Base-by-base conservation (phyloP, 2,797 vertebrate genomes). In the Poliocrania exsul region DNA sequence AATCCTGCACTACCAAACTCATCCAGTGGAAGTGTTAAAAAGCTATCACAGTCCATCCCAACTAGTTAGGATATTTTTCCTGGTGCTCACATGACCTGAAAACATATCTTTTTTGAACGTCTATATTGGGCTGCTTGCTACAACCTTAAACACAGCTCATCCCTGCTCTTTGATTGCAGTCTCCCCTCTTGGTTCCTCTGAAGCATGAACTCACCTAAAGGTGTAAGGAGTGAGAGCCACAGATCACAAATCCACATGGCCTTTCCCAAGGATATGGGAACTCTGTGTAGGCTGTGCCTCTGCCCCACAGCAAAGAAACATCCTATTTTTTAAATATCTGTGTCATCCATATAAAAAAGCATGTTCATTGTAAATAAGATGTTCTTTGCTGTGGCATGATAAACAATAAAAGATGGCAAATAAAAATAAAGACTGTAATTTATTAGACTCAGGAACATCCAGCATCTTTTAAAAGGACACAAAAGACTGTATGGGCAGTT, bases 401-500 rank as follows among this genome's bases (percentile, higher is more conserved):
- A 46, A 73, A 31, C 78, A 78, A 81, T 85, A 44, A 81, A 81
- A 88, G 44, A 88, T 17, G 60, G 62, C 58, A 96, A 91, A 79
- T 90, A 64, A 94, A 93, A 94, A 29, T 47, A 74, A 92, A 84
- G 66, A 24, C 44, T 7, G 1, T 60, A 50, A 81, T 60, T 88
- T 84, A 73, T 84, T 91, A 81, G 70, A 73, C 85, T 73, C 7
- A 3, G 66, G 53, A 91, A 92, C 66, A 81, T 90, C 31, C 51
- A 93, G 47, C 24, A 8, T 94, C 84, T 90, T 93, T 92, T 91
- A 61, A 94, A 95, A 94, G 71, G 73, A 77, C 73, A 90, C 56
- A 88, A 57, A 89, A 90, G 73, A 72, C 77, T 88, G 24, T 91
- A 93, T 77, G 87, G 82, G 85, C 94, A 91, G 92, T 93, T 95